A percentile compares a stretch with the other conserved stretches of the same genome.
phyloP scores from a whole-genome alignment of 2,888 invertebrate species.

The Seira ritae region DNA sequence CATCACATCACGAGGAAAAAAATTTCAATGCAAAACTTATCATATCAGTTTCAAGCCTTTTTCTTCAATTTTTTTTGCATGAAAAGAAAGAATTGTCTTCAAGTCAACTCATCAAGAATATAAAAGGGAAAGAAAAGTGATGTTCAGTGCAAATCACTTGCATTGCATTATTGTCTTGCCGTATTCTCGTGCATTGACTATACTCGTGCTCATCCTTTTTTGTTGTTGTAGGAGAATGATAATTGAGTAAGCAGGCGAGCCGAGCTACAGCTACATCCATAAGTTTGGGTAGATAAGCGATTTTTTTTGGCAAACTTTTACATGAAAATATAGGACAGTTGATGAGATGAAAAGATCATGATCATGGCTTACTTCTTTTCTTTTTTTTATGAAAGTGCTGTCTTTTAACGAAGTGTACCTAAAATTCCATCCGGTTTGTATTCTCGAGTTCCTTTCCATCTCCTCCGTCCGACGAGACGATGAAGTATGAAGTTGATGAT shows the following conservation, averaged over 20 bases:
- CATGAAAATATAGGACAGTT: constrained; percentile 21
- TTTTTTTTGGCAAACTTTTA: constrained; percentile 18
- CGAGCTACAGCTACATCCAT: too few species aligned
- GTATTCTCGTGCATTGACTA: too few species aligned
- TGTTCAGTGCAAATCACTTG: constrained; percentile 4
- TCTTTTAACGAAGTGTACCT: constrained; percentile 21
- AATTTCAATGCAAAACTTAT: neutral
- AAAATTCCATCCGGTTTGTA: constrained; percentile 18
- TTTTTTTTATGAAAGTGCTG: constrained; percentile 4
- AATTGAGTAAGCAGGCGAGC: constrained; percentile 23
- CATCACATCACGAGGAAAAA: constrained; percentile 13
- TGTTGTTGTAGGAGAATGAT: constrained; percentile 17
- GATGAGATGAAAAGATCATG: constrained; percentile 21
- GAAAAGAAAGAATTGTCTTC: constrained; percentile 11
- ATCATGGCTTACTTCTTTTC: constrained; percentile 16
- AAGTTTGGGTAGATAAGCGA: neutral
- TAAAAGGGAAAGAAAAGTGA: constrained; percentile 23
- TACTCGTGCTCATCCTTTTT: constrained; percentile 17
- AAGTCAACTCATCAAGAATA: constrained; percentile 19
- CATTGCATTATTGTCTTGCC: neutral
- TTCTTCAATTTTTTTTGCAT: neutral
- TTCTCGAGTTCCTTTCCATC: neutral
- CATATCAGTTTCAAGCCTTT: constrained; percentile 14
- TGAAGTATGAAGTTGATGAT: constrained; percentile 21
- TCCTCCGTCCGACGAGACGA: neutral